Conservation (phyloP, 2,888 invertebrate genomes). For the Carterocephalus palaemon region DNA sequence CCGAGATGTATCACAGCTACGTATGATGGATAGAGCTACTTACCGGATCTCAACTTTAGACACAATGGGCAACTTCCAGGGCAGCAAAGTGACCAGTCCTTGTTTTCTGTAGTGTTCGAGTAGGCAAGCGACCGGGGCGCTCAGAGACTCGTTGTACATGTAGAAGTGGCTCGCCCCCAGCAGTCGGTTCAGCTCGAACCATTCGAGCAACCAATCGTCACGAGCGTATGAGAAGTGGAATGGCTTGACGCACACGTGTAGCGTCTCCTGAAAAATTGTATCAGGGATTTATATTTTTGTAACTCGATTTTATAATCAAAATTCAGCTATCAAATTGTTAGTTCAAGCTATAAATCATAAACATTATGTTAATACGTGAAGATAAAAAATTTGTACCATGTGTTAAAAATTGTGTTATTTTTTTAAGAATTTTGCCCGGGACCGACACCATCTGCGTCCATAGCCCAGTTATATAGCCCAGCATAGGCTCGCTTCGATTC, state of each 20-base stretch:
- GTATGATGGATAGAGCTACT: conserved; percentile 2
- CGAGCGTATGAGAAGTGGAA: conserved; percentile 93
- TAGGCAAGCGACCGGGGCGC: conserved; percentile 87
- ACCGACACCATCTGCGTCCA: too few relatives aligned
- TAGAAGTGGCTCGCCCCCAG: conserved; percentile 93
- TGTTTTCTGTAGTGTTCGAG: conserved; percentile 82
- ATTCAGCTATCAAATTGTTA: neutral
- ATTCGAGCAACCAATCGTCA: conserved; percentile 90
- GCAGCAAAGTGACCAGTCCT: conserved; percentile 84
- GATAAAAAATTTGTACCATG: too few relatives aligned
- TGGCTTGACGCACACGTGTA: conserved; percentile 93
- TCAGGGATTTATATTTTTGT: conserved; percentile 1
- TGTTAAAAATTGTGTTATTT: too few relatives aligned
- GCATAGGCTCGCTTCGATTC: too few relatives aligned
- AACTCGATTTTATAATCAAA: neutral
- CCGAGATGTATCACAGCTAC: too few relatives aligned
- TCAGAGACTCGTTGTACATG: conserved; percentile 94
- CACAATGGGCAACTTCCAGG: conserved; percentile 91
- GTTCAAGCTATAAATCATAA: neutral
- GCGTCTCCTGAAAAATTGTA: conserved; percentile 68
- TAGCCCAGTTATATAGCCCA: too few relatives aligned
- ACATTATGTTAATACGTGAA: too few relatives aligned
- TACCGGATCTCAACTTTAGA: conserved; percentile 90
- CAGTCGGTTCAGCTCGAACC: conserved; percentile 91
- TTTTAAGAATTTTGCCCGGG: too few relatives aligned